Evolutionary conservation across 2,888 invertebrate genomes (phyloP).

Genomic region (Eilema sororculum): DNA sequence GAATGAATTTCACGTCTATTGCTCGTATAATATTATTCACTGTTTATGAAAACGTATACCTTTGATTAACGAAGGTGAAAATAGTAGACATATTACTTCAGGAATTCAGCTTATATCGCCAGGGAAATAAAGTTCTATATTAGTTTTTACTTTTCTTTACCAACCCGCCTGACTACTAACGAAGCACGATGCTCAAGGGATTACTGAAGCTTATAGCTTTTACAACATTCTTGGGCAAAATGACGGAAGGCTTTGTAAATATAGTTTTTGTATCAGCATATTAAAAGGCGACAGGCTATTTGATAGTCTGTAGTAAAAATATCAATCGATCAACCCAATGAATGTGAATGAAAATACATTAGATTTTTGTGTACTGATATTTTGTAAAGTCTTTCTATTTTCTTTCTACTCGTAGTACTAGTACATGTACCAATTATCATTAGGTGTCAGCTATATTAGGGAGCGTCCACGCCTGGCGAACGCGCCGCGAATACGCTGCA

Average conservation of each 20-base stretch:
- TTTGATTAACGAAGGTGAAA: constrained; percentile 7
- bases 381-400: background rate
- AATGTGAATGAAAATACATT: background rate
- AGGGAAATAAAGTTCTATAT: constrained; percentile 45
- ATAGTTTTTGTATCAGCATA: constrained; percentile 23
- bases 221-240: constrained; percentile 36
- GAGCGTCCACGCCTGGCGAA: no score
- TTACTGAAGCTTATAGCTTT: constrained; percentile 42
- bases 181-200: constrained; percentile 42
- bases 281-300: background rate
- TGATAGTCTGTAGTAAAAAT: background rate
- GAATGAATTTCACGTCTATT: background rate
- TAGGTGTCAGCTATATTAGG: no score
- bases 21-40: background rate
- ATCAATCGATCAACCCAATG: background rate
- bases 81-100: constrained; percentile 12
- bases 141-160: constrained; percentile 43
- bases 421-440: no score
- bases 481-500: no score
- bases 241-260: constrained; percentile 25
- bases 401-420: background rate
- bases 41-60: background rate
- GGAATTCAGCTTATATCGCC: constrained; percentile 27
- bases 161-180: constrained; percentile 41
- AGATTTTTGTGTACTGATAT: no score